These are phyloP conservation scores for Aphidius colemani DNA, from an alignment of 2,888 invertebrate genomes.

Conservation along the genomic window DNA sequence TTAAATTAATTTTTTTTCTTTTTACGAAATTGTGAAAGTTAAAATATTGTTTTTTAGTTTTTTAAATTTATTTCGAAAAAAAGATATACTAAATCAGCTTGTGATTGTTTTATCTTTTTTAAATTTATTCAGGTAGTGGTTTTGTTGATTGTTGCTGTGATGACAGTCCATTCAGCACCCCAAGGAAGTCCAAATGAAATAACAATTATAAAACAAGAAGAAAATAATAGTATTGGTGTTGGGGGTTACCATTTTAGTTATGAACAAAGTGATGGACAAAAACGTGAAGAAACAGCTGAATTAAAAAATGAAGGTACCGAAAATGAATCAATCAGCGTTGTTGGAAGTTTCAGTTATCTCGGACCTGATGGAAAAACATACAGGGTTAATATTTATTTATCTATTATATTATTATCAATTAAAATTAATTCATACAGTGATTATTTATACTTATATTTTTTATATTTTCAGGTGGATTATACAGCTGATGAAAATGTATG, in stretches of 20 bases:
- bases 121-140: slow-evolving; percentile 30
- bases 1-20: slow-evolving; percentile 26
- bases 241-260: slow-evolving; percentile 57
- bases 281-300: slow-evolving; percentile 56
- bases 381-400: slow-evolving; percentile 30
- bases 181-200: slow-evolving; percentile 51
- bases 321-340: slow-evolving; percentile 51
- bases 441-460: not conserved
- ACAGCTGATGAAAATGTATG: slow-evolving; percentile 52
- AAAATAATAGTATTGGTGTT: slow-evolving; percentile 56
- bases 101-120: slow-evolving; percentile 1
- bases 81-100: not conserved
- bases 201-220: slow-evolving; percentile 54
- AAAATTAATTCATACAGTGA: not conserved
- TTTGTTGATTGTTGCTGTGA: slow-evolving; percentile 39
- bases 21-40: slow-evolving; percentile 55
- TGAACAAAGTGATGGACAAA: slow-evolving; percentile 58
- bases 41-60: slow-evolving; percentile 26
- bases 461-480: slow-evolving; percentile 45
- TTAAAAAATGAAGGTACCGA: slow-evolving; percentile 55
- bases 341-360: slow-evolving; percentile 52
- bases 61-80: slow-evolving; percentile 3
- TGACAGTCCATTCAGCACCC: slow-evolving; percentile 47
- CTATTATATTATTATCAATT: slow-evolving; percentile 16
- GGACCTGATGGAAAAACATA: slow-evolving; percentile 55